Evolutionary conservation across 2,888 invertebrate genomes (phyloP).

Genomic region (Oscheius sp.): DNA sequence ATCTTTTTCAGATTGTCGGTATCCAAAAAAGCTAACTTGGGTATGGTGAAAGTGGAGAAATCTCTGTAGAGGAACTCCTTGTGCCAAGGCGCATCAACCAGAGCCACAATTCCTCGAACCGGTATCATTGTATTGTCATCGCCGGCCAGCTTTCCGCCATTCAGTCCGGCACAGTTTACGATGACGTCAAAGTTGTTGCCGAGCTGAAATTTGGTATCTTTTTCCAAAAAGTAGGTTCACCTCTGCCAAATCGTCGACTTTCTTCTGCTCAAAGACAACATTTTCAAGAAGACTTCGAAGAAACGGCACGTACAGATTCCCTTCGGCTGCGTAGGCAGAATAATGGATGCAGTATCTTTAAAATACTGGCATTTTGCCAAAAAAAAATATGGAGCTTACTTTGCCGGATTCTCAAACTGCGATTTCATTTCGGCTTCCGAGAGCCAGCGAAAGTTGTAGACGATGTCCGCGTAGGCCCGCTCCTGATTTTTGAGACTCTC

Average conservation of each 20-base stretch:
- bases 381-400: slow-evolving; percentile 42
- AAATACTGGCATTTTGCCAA: background rate
- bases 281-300: slow-evolving; percentile 49
- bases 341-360: slow-evolving; percentile 66
- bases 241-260: slow-evolving; percentile 58
- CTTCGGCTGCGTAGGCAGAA: slow-evolving; percentile 70
- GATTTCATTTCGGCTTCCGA: slow-evolving; percentile 55
- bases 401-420: slow-evolving; percentile 61
- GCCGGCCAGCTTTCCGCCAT: slow-evolving; percentile 72
- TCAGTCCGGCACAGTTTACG: slow-evolving; percentile 76
- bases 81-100: slow-evolving; percentile 88
- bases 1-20: background rate
- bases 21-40: slow-evolving; percentile 43
- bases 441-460: slow-evolving; percentile 70
- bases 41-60: slow-evolving; percentile 59
- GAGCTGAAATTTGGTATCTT: slow-evolving; percentile 33
- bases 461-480: slow-evolving; percentile 62
- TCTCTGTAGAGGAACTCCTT: slow-evolving; percentile 83
- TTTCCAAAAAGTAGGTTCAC: slow-evolving; percentile 24
- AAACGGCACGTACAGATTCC: slow-evolving; percentile 72
- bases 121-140: slow-evolving; percentile 70
- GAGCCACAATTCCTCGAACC: slow-evolving; percentile 46
- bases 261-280: slow-evolving; percentile 52
- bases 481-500: slow-evolving; percentile 63
- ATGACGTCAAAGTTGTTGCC: slow-evolving; percentile 74